phyloP scores from a whole-genome alignment of 2,797 vertebrate species.

The Adrianichthys oophorus region DNA sequence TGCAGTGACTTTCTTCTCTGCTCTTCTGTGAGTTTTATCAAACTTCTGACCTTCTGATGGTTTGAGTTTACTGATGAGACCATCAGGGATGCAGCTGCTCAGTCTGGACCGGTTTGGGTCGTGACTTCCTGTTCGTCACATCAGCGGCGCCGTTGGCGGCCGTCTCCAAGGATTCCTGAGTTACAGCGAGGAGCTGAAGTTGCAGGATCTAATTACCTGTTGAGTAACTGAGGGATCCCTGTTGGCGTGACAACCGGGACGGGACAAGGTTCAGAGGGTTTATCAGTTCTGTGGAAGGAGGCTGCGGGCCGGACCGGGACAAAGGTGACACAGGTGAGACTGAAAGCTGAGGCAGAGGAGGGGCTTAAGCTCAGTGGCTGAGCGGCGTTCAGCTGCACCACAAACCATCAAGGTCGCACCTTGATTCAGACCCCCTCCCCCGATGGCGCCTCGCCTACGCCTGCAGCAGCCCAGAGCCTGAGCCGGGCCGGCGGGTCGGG shows the following conservation, averaged over 20 bases:
- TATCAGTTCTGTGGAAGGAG: conserved; percentile 43
- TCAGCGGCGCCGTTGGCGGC: neutral
- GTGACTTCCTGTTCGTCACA: neutral
- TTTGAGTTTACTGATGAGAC: too few relatives aligned
- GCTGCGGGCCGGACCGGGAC: conserved; percentile 6
- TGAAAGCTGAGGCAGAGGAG: neutral
- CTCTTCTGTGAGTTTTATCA: too few relatives aligned
- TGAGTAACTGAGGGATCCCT: neutral
- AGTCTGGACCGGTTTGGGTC: neutral
- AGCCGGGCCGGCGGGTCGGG: conserved; percentile 6
- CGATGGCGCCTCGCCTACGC: neutral
- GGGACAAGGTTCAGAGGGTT: conserved; percentile 51
- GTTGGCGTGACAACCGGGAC: conserved; percentile 10
- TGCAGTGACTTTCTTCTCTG: too few relatives aligned
- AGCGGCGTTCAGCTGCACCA: neutral
- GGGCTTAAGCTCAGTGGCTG: conserved; percentile 4
- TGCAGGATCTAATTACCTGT: conserved; percentile 34
- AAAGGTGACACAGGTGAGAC: conserved; percentile 38
- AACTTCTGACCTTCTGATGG: too few relatives aligned
- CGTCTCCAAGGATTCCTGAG: neutral
- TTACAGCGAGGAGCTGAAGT: conserved; percentile 6
- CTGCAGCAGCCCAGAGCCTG: neutral
- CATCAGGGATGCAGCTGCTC: neutral
- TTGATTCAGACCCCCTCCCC: neutral
- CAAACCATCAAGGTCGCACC: neutral